Evolutionary conservation across 64 coral and sea anemone genomes (phyloP), one percentile per base, ranked within the genome.

Genomic region (Montipora cactus): DNA sequence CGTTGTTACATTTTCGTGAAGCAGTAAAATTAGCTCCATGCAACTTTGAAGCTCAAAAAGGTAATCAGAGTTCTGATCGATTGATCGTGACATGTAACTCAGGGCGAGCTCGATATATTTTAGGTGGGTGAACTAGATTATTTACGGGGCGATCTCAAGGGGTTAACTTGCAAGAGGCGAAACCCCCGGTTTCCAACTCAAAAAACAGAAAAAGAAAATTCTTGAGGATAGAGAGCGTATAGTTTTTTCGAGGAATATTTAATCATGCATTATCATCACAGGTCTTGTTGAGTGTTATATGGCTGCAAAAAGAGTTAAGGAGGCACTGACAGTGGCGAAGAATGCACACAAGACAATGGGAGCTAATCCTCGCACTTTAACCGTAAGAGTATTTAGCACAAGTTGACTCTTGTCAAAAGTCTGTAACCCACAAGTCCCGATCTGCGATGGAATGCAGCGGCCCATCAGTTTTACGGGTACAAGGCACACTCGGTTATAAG

Each of bases 1-100:
- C 97, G 8, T 70, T 99, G 47, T 58, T 94, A 28, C 97, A 99
- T 87, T 99, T 90, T 81, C 91, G 97, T 47, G 97, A 99, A 83
- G 97, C 95, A 50, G 84, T 99, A 19, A 99, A 94, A 57, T 59
- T 96, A 25, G 90, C 97, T 62, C 97, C 97, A 16, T 89, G 78
- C 28, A 99, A 99, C 86, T 96, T 96, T 89, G 97, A 99, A 78
- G 97, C 95, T 47, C 90, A 90, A 64, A 99, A 99, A 96, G 97
- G 97, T 91, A 84, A 61, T 89, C 87, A 47, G n/a, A 2, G 53
- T 57, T 57, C 8, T 59, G 57, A 59, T 59, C 13, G 13, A 59
- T 59, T 59, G 57, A 59, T 9, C 57, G 13, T 59, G 37, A 37
- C 37, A 37, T 37, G 37, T 37, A 37, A 37, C 37, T 37, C 37